Evolutionary conservation across 2,113 vertebrate genomes (phyloP).

Genomic region (Spea bombifrons): DNA sequence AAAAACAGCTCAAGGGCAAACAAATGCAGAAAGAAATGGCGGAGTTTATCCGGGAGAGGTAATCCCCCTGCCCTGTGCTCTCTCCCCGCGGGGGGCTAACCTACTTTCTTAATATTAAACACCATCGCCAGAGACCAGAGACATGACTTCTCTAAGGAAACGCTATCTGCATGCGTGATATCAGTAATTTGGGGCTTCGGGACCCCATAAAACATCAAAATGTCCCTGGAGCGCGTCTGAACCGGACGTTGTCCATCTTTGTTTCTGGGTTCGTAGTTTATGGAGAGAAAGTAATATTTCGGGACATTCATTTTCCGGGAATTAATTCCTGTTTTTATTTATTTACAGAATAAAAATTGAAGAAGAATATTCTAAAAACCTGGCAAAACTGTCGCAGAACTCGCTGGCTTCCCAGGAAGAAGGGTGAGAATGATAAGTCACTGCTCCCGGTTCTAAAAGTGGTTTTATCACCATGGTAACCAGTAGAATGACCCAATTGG

Average conservation of each 20-base stretch:
- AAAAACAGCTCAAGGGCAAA: slow-evolving; percentile 96
- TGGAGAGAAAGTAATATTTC: too few species aligned
- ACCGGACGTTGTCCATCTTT: too few species aligned
- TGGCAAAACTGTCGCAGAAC: slow-evolving; percentile 93
- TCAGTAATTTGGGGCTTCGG: too few species aligned
- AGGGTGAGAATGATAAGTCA: slow-evolving; percentile 75
- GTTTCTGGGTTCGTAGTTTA: too few species aligned
- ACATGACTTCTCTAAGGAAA: too few species aligned
- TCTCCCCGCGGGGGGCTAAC: background rate
- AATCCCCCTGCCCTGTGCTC: slow-evolving; percentile 34
- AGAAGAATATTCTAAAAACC: slow-evolving; percentile 95
- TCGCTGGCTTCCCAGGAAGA: slow-evolving; percentile 91
- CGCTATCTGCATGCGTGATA: too few species aligned
- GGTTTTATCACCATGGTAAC: background rate
- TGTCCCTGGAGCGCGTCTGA: too few species aligned
- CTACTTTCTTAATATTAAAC: background rate
- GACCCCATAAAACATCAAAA: too few species aligned
- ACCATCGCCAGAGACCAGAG: too few species aligned
- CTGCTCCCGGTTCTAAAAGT: too few species aligned
- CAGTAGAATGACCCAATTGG: background rate
- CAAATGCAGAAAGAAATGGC: slow-evolving; percentile 99
- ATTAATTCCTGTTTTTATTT: background rate
- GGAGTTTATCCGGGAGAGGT: slow-evolving; percentile 95
- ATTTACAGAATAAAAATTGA: slow-evolving; percentile 93
- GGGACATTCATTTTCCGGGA: background rate